Evolutionary conservation across 2,888 invertebrate genomes (phyloP), one percentile per base, ranked within the genome.

Genomic region (Rhamphomyia laevipes): DNA sequence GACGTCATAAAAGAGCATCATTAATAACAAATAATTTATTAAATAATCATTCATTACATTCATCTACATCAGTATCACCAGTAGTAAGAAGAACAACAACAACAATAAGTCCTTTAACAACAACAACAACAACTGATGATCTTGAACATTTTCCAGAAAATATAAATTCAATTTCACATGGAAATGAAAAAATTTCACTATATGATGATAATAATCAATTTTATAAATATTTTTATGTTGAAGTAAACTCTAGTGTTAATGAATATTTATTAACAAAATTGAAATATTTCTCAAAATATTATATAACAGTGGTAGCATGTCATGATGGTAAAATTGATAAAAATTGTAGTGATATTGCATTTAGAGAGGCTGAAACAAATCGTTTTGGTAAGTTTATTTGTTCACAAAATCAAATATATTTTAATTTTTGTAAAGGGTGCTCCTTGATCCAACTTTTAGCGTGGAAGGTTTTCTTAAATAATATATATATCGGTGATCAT

Each of bases 241-340:
- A 52, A 3, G 68, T 65, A 47, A 61, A 58, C 57, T 61, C 61
- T 11, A 59, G 60, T 1, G 55, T 59, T 57, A 73, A 66, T 1
- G 71, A 74, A 46, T 72, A 78, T 58, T 74, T 75, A 10, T 76
- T 86, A 54, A 68, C 63, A 38, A 73, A 78, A 33, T 72, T 92
- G 57, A 81, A 79, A 10, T 91, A 92, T 71, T 91, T 80, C 67
- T 81, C 86, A 0, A 74, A 76, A 58, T 91, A 92, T 70, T 78
- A 80, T 16, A 80, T 91, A 49, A 76, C 74, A 56, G 78, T 92
- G 45, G 77, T 78, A 67, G 90, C 88, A 4, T 92, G 91, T 59
- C 79, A 89, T 27, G 27, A 33, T 5, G 58, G 55, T 4, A 61
- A 57, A 2, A 21, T 4, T 0, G 5, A 18, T 0, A 15, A 47